Conservation (phyloP, 2,888 invertebrate species). For the Microdon myrmicae region DNA sequence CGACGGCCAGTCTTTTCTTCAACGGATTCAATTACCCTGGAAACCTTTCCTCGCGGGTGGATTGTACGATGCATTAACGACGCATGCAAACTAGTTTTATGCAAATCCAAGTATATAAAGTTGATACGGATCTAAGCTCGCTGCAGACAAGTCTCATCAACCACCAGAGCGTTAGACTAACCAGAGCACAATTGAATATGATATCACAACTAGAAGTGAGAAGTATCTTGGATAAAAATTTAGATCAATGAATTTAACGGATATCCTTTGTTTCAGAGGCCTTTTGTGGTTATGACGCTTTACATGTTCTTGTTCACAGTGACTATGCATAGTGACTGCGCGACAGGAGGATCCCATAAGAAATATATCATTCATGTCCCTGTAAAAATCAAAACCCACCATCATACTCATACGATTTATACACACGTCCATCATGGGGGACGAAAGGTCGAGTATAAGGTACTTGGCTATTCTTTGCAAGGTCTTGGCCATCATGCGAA, state of each 20-base stretch:
- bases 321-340: constrained; percentile 22
- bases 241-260: too few species aligned
- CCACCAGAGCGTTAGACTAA: constrained; percentile 28
- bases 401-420: constrained; percentile 79
- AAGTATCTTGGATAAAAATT: too few species aligned
- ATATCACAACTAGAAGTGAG: constrained; percentile 30
- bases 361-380: constrained; percentile 84
- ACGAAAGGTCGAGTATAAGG: constrained; percentile 61
- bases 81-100: constrained; percentile 23
- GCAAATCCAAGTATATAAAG: constrained; percentile 46
- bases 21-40: constrained; percentile 33
- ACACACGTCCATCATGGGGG: constrained; percentile 77
- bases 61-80: constrained; percentile 8
- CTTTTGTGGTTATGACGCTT: constrained; percentile 20
- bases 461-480: constrained; percentile 64
- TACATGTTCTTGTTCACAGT: constrained; percentile 29
- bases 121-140: too few species aligned
- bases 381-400: constrained; percentile 78
- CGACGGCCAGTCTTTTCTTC: constrained; percentile 13
- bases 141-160: constrained; percentile 38
- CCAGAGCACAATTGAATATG: constrained; percentile 10
- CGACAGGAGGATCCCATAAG: constrained; percentile 68
- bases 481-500: constrained; percentile 68
- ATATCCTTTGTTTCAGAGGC: constrained; percentile 30
- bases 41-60: not conserved